Conservation (phyloP, 2,888 invertebrate genomes). For the Lepas anatifera region DNA sequence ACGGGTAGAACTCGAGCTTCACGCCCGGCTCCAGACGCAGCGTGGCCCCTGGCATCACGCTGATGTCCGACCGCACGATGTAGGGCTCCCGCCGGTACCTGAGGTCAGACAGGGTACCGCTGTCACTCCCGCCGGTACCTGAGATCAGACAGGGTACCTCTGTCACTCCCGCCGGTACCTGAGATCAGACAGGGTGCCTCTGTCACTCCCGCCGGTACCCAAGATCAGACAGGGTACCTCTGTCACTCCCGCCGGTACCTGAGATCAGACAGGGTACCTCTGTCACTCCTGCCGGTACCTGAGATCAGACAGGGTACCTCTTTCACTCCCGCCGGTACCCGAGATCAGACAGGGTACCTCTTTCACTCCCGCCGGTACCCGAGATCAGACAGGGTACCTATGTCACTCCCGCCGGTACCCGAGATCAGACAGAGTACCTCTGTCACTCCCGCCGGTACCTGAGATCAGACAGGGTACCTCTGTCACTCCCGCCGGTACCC, state of each 20-base stretch:
- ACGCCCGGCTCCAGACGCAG: constrained; percentile 79
- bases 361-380: too few species aligned
- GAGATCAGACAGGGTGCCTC: neutral
- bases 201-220: constrained; percentile 31
- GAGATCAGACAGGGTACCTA: too few species aligned
- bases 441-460: too few species aligned
- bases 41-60: constrained; percentile 87
- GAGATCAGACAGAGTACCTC: too few species aligned
- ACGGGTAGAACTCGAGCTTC: constrained; percentile 83
- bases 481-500: too few species aligned
- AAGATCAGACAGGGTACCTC: neutral
- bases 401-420: too few species aligned
- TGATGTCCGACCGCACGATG: constrained; percentile 73
- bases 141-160: neutral
- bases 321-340: too few species aligned
- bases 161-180: constrained; percentile 31
- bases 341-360: too few species aligned
- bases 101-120: neutral
- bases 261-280: too few species aligned
- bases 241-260: neutral
- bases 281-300: too few species aligned
- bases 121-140: constrained; percentile 31
- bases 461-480: too few species aligned
- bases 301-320: too few species aligned
- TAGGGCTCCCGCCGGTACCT: constrained; percentile 52